Evolutionary conservation across 2,113 vertebrate genomes (phyloP), one percentile per base, ranked within the genome.

Genomic region (Beaufortia kweichowensis): DNA sequence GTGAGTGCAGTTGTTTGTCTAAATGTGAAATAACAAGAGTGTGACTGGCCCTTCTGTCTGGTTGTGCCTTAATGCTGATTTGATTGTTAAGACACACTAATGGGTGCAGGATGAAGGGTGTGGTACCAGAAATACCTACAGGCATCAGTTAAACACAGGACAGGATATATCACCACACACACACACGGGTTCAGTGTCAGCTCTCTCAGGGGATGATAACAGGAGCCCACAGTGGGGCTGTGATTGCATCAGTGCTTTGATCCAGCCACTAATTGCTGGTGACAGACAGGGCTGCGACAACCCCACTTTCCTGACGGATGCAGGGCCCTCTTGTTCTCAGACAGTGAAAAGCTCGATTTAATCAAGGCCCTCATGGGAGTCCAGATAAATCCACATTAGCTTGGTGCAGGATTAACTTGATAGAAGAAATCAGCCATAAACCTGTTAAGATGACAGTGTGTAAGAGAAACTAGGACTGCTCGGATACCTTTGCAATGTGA

Each of bases 231-330:
- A 82, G 84, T 85, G 82, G 86, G 78, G 78, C 84, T 53, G 65
- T 87, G 86, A 88, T 91, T 87, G 85, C 83, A 85, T 89, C 85
- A 84, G 85, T 78, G 78, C 86, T 90, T 87, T 89, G 86, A 90
- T 89, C 85, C 87, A 81, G 81, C 83, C 79, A 43, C 79, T 90
- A 89, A 91, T 90, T 79, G 85, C 86, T 80, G 75, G 83, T 89
- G 87, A 91, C 85, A 87, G 88, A 86, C 78, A 83, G 75, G 80
- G 82, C 80, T 57, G 78, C 77, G 70, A 68, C 48, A 74, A 72
- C 26, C 60, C 57, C 74, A 73, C 50, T 77, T 85, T 50, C 77
- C 60, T 17, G 29, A 77, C 77, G 59, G 26, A 76, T 72, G 55
- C 59, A 19, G 28, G 31, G 66, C 61, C 24, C 76, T 67, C 75